Percentiles rank a stretch among this genome's conserved stretches.
phyloP scores from a whole-genome alignment of 1,140 invertebrate species.

The Stenopsyche tienmushanensis region DNA sequence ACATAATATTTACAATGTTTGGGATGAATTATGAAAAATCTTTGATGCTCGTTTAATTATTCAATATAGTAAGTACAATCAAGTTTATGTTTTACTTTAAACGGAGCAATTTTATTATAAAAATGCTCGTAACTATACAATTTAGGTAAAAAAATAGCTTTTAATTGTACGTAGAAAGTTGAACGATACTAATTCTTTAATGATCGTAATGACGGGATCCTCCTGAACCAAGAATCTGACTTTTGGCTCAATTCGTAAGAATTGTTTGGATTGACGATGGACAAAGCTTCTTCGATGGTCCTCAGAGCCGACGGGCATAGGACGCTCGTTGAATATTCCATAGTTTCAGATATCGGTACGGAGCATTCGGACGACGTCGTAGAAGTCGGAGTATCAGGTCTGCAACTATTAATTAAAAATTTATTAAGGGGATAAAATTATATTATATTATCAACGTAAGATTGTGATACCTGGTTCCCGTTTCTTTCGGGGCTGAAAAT shows the following conservation, averaged over 20 bases:
- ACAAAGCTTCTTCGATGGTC: conserved; percentile 52
- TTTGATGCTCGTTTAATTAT: too few relatives aligned
- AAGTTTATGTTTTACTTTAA: too few relatives aligned
- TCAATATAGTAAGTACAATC: too few relatives aligned
- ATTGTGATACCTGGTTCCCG: conserved; percentile 33
- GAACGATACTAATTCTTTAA: conserved; percentile 35
- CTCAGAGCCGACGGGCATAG: conserved; percentile 51
- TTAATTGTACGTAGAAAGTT: too few relatives aligned
- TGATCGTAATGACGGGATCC: conserved; percentile 53
- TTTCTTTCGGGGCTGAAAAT: conserved; percentile 39
- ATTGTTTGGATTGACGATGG: conserved; percentile 49
- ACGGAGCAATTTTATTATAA: too few relatives aligned
- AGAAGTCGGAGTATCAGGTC: conserved; percentile 50
- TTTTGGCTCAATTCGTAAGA: conserved; percentile 55
- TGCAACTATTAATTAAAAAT: conserved; percentile 35
- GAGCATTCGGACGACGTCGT: conserved; percentile 46
- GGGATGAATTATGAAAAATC: too few relatives aligned
- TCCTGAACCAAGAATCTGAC: conserved; percentile 56
- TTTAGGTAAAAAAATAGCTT: too few relatives aligned
- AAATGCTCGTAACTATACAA: too few relatives aligned
- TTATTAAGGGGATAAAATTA: not conserved
- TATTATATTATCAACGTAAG: not conserved
- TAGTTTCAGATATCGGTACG: conserved; percentile 53
- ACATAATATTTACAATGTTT: too few relatives aligned
- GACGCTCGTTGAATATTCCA: conserved; percentile 40